These are phyloP conservation scores for Labeo catla DNA, from an alignment of 2,113 vertebrate species.

Conservation along the genomic window DNA sequence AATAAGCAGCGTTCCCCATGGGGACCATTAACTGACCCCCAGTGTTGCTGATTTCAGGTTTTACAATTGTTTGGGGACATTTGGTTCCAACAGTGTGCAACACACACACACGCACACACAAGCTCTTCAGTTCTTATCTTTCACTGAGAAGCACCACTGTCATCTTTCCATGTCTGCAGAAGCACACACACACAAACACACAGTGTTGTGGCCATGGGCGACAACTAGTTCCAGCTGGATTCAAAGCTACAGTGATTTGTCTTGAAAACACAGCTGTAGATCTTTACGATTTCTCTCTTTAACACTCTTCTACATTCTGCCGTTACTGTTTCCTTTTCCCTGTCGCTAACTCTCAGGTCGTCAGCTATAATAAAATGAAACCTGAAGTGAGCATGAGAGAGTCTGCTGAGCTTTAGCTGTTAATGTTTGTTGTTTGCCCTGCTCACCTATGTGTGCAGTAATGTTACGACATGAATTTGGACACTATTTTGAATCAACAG, in stretches of 20 bases:
- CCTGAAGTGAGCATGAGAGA: neutral
- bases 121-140: slow-evolving; percentile 59
- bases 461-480: neutral
- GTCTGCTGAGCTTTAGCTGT: neutral
- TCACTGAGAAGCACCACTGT: slow-evolving; percentile 45
- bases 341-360: neutral
- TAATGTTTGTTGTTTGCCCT: neutral
- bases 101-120: neutral
- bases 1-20: neutral
- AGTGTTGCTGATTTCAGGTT: neutral
- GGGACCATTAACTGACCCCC: neutral
- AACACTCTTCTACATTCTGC: neutral
- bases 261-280: slow-evolving; percentile 50
- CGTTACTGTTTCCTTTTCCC: neutral
- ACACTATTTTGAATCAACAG: neutral
- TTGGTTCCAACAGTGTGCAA: neutral
- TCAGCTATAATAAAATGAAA: neutral
- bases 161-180: slow-evolving; percentile 48
- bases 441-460: neutral
- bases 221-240: slow-evolving; percentile 75
- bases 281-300: slow-evolving; percentile 5
- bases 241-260: slow-evolving; percentile 66
- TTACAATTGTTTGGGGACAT: neutral
- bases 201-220: slow-evolving; percentile 76
- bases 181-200: slow-evolving; percentile 43